Conservation (phyloP, 1,140 invertebrate species). For the Tribolium castaneum region DNA sequence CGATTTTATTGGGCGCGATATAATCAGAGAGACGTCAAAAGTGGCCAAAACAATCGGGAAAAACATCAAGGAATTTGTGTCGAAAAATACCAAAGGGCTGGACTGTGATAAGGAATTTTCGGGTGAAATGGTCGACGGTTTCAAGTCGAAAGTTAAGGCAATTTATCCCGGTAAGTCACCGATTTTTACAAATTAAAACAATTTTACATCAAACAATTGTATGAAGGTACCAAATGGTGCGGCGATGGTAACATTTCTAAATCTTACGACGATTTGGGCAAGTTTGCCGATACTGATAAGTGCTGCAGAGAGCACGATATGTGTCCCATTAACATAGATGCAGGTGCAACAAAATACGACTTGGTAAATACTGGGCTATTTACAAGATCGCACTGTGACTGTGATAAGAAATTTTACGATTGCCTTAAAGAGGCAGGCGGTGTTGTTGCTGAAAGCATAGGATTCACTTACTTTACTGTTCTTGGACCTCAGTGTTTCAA, state of each 20-base stretch:
- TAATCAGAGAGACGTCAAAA: not conserved
- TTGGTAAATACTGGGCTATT: conserved; percentile 66
- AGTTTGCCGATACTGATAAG: conserved; percentile 65
- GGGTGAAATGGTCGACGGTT: not conserved
- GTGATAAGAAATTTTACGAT: conserved; percentile 68
- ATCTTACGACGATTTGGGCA: conserved; percentile 65
- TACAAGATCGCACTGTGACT: conserved; percentile 71
- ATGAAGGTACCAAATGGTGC: conserved; percentile 66
- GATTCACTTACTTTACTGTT: conserved; percentile 69
- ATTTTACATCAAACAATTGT: not conserved
- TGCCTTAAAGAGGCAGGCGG: conserved; percentile 67
- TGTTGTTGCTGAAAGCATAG: conserved; percentile 66
- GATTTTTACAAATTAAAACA: not conserved
- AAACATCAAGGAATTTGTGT: not conserved
- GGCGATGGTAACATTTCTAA: conserved; percentile 67
- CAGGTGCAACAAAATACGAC: conserved; percentile 37
- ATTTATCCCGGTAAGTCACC: conserved; percentile 19
- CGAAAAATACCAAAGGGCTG: not conserved
- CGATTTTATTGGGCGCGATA: not conserved
- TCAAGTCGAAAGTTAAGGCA: not conserved
- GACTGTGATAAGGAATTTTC: conserved; percentile 14
- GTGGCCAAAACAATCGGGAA: not conserved
- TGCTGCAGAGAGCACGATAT: conserved; percentile 66
- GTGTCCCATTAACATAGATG: conserved; percentile 55
- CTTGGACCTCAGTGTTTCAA: conserved; percentile 70